Conservation (phyloP, 2,113 vertebrate species). For the Variabilichromis moorii region DNA sequence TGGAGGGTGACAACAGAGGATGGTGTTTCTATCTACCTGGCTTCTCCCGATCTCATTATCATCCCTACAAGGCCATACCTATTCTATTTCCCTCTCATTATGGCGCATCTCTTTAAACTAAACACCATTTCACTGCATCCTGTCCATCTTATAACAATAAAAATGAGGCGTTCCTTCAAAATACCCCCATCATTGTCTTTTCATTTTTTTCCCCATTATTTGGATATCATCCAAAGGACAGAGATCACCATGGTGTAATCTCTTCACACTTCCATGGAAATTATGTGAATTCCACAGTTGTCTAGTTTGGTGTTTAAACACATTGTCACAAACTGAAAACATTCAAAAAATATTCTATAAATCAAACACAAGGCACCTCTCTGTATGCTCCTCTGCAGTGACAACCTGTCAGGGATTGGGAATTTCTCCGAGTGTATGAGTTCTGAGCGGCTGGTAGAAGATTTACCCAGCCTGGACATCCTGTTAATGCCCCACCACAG, state of each 20-base stretch:
- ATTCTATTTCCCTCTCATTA: conserved; percentile 3
- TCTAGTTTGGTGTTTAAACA: neutral
- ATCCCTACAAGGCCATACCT: neutral
- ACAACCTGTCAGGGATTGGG: neutral
- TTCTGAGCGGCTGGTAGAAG: neutral
- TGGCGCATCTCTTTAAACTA: neutral
- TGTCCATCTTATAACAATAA: neutral
- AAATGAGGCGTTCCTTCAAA: neutral
- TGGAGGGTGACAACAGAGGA: neutral
- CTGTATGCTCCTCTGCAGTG: neutral
- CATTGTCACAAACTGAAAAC: neutral
- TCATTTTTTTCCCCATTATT: neutral
- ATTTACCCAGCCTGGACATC: conserved; percentile 46
- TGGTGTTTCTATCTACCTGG: neutral
- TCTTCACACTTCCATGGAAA: neutral
- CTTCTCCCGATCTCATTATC: neutral
- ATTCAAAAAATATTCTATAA: neutral
- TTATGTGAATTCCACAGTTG: neutral
- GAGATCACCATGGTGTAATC: neutral
- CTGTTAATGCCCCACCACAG: conserved; percentile 48
- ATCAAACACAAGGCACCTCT: neutral
- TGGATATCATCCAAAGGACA: neutral
- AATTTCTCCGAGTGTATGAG: conserved; percentile 13
- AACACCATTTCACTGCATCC: neutral
- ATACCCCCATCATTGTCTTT: neutral